phyloP scores from a whole-genome alignment of 2,888 invertebrate species.

The Diploptera punctata region DNA sequence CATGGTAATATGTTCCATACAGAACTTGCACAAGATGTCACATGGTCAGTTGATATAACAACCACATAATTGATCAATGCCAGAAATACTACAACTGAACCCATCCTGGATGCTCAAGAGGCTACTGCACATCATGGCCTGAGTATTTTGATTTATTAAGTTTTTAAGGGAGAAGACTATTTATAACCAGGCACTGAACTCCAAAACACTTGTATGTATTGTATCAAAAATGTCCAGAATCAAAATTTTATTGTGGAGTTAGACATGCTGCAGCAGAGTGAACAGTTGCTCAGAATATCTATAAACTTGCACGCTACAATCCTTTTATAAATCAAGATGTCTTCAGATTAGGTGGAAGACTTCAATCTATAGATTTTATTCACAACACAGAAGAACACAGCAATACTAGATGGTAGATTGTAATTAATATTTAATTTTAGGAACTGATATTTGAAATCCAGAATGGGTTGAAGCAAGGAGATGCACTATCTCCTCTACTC shows the following conservation, averaged over 20 bases:
- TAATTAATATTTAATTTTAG: too few species aligned
- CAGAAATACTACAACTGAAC: background rate
- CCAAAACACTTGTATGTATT: background rate
- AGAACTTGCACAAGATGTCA: background rate
- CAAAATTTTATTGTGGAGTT: background rate
- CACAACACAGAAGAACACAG: too few species aligned
- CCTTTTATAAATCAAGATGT: background rate
- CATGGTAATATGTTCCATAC: background rate
- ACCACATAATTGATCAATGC: background rate
- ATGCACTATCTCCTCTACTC: too few species aligned
- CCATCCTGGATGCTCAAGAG: background rate
- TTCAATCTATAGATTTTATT: too few species aligned
- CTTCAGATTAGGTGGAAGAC: too few species aligned
- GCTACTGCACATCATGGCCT: too few species aligned
- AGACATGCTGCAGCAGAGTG: background rate
- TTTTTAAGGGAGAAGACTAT: too few species aligned
- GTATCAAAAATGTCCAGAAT: background rate
- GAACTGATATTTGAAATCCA: too few species aligned
- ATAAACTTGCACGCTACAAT: background rate
- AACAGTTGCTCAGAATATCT: background rate
- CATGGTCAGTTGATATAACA: background rate
- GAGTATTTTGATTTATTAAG: too few species aligned
- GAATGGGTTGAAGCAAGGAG: too few species aligned
- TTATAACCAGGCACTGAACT: background rate
- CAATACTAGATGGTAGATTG: too few species aligned